Evolutionary conservation across 2,797 vertebrate genomes (phyloP), one percentile per base, ranked within the genome.

Genomic region (Dallia pectoralis): DNA sequence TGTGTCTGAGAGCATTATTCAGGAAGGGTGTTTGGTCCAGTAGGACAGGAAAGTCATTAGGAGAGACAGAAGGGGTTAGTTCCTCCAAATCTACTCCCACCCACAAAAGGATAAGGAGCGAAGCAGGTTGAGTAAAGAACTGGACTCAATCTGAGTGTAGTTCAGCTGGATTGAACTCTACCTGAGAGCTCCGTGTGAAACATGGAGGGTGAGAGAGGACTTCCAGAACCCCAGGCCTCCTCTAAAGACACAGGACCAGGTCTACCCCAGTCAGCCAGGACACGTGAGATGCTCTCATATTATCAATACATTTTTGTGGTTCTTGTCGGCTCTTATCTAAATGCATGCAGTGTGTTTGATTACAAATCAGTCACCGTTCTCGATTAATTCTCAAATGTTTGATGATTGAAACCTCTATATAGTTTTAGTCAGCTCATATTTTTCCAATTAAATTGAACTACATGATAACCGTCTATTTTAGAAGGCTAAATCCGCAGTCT

Each of bases 1-100:
- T 70, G 69, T n/a, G n/a, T n/a, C 51, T 70, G 0, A 47, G 27
- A 44, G 33, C 29, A 51, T 74, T 3, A 6, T 22, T 73, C 83
- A 84, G 85, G 87, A 84, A 81, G 74, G 63, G 62, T 70, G 18
- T 70, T 32, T 56, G 3, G 82, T 72, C 84, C 73, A 71, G 19
- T 2, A 32, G 62, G 74, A 77, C 84, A 80, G 87, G 85, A 83
- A 86, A 61, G 14, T 22, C 30, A 0, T 5, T 51, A 22, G 22
- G 19, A 32, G 3, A 33, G 62, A 86, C 18, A 74, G 86, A 84
- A 16, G 27, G 18, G 44, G 36, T 36, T 4, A 22, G 70, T 71
- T 61, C 59, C 22, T 30, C 32, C 14, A 9, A 36, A 32, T 40
- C 65, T 3, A 33, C 36, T 18, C 22, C 11, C 12, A 22, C n/a